Base-by-base conservation (phyloP, 2,113 vertebrate genomes). In the Bubalus kerabau region DNA sequence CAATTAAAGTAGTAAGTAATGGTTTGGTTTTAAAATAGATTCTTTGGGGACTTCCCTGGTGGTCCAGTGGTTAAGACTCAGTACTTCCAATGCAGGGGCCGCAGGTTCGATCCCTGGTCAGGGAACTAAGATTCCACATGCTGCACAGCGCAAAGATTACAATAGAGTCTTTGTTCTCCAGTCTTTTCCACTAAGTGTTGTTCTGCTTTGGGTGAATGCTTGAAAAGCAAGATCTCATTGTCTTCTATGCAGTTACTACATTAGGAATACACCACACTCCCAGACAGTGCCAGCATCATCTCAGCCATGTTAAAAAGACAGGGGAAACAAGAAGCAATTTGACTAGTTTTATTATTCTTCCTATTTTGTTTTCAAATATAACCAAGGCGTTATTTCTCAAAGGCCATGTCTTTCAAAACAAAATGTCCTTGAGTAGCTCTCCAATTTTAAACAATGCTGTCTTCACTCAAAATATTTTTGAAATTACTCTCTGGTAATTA, bases 391-490 rank as follows among this genome's bases (percentile, higher is more conserved):
- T 86, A 71, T 56, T 95, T 86, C 43, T 83, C 43, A 78, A 78
- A 97, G n/a, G 23, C 32, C 43, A 1, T 86, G 11, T 92, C 43
- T 96, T 87, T 88, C 62, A 96, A 91, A 97, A 95, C 52, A 90
- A 36, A 89, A 83, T 90, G 90, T 40, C 97, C 90, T 96, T 95
- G 94, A 87, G 5, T 93, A 50, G 85, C 71, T 97, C 67, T 87
- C 7, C 17, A 95, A 24, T 95, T 83, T 78, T 50, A 94, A 96
- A 90, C n/a, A 94, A 21, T 71, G 24, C 74, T 83, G 28, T 57
- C 67, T 92, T 96, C 57, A 36, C 54, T 74, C 59, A 86, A 96
- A 97, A 94, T 92, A 92, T 60, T 96, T 97, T 97, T 95, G 4
- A 83, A 95, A 94, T 94, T 43, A 52, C 7, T 80, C 71, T 95